Evolutionary conservation across 2,888 invertebrate species (phyloP), one percentile per base, ranked within the genome.

Genomic region (Trachelus stipa): DNA sequence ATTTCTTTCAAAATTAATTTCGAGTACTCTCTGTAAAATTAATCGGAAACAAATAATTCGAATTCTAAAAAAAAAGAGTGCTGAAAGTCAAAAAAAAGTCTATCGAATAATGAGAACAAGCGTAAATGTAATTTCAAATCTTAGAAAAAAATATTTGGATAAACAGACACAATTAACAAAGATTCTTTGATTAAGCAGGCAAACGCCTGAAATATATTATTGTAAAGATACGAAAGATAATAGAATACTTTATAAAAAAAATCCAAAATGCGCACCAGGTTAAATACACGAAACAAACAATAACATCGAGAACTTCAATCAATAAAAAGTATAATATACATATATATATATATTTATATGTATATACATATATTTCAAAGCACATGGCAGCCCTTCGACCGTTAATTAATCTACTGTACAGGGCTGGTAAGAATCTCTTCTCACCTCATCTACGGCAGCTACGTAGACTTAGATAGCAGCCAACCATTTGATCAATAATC

Each of bases 361-460:
- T 37, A 37, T 37, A 3, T 37, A 15, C 33, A 77, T 56, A 74
- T 34, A 34, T 68, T 37, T 69, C n/a, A 75, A 56, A 56, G 56
- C 23, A 56, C 9, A 23, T 56, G 56, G 56, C 56, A 56, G 56
- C 56, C 56, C 56, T 56, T 56, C 9, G 56, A 56, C 56, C 56
- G 56, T 15, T 56, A 56, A 56, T 23, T 56, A 56, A 23, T 56
- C 56, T 56, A 56, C 56, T 56, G 56, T 56, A 56, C 56, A 56
- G 56, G 9, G 23, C 23, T 23, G 56, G 56, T 56, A 56, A 56
- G 56, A 23, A 56, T 56, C 56, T 9, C 56, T 56, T 56, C 23
- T 23, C 23, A 56, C 56, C 56, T 56, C 6, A 56, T 56, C 56
- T 56, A 56, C 23, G 56, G 9, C 23, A 56, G 23, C 56, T 56